Evolutionary conservation across 2,888 invertebrate genomes (phyloP).

Genomic region (Catocala nupta): DNA sequence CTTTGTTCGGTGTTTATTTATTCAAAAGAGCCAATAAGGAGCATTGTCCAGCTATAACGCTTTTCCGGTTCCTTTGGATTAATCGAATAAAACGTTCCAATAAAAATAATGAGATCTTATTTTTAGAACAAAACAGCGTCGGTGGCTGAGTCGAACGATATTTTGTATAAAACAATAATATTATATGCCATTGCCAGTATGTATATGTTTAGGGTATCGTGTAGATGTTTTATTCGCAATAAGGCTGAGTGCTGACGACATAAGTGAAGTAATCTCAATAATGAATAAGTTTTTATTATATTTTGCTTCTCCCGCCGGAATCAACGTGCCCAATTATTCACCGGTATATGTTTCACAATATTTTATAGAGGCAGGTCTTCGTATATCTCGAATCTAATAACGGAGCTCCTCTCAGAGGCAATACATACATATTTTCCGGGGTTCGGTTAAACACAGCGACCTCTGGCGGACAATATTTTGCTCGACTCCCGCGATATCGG

Average conservation of each 20-base stretch:
- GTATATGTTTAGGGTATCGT: conserved; percentile 13
- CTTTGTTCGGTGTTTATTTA: conserved; percentile 18
- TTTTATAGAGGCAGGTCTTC: conserved; percentile 57
- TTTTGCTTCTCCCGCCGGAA: conserved; percentile 16
- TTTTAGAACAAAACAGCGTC: conserved; percentile 19
- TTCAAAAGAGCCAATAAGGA: conserved; percentile 22
- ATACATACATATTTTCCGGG: conserved; percentile 77
- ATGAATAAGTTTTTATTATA: conserved; percentile 28
- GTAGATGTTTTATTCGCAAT: conserved; percentile 33
- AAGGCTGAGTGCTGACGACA: conserved; percentile 27
- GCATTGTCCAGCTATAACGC: conserved; percentile 7
- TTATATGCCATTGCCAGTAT: conserved; percentile 12
- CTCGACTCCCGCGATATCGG: conserved; percentile 79
- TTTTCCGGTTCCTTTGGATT: conserved; percentile 15
- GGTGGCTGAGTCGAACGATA: conserved; percentile 8
- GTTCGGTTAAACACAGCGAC: conserved; percentile 73
- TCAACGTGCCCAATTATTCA: conserved; percentile 33
- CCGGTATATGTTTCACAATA: conserved; percentile 32
- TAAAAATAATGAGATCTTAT: conserved; percentile 29
- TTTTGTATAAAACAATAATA: conserved; percentile 19
- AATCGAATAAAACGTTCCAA: conserved; percentile 31
- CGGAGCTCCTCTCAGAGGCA: conserved; percentile 66
- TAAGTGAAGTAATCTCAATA: conserved; percentile 27
- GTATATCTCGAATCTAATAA: conserved; percentile 76
- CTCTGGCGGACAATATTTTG: conserved; percentile 84